Conservation (phyloP, 92 coral and sea anemone species). For the Phenganax marumi region DNA sequence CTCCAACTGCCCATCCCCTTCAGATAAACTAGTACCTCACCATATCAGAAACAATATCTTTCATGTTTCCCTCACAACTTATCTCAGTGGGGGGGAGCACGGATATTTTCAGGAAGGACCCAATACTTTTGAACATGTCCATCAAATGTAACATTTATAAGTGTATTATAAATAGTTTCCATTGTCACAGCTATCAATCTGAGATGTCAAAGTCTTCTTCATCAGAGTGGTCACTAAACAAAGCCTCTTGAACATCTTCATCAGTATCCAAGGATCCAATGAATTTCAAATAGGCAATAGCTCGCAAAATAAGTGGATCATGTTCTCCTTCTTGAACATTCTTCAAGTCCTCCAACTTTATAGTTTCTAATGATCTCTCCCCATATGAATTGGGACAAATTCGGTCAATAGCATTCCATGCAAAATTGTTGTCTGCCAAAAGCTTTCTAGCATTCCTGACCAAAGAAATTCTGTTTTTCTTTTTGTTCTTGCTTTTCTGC, state of each 20-base stretch:
- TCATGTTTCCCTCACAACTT: background rate
- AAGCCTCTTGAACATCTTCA: slow-evolving; percentile 29
- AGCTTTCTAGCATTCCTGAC: slow-evolving; percentile 39
- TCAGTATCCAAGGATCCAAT: slow-evolving; percentile 30
- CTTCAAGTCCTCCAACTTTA: slow-evolving; percentile 21
- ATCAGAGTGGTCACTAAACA: slow-evolving; percentile 28
- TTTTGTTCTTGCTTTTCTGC: slow-evolving; percentile 41
- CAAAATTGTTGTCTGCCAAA: slow-evolving; percentile 37
- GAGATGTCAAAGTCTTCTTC: slow-evolving; percentile 39
- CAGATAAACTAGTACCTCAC: background rate
- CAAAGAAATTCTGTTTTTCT: slow-evolving; percentile 20
- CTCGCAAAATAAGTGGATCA: background rate
- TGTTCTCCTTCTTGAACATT: slow-evolving; percentile 23
- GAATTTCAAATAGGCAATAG: slow-evolving; percentile 19
- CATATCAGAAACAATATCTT: slow-evolving; percentile 12
- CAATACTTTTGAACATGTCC: slow-evolving; percentile 1
- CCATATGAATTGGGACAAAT: slow-evolving; percentile 41
- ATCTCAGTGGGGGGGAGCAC: background rate
- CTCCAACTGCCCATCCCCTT: background rate
- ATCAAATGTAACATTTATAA: background rate
- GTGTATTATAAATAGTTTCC: slow-evolving; percentile 1
- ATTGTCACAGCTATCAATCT: slow-evolving; percentile 24
- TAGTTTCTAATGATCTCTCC: slow-evolving; percentile 21
- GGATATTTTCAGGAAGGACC: slow-evolving; percentile 13
- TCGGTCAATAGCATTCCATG: slow-evolving; percentile 33